Evolutionary conservation across 2,113 vertebrate genomes (phyloP), one percentile per base, ranked within the genome.

Genomic region (Corythoichthys haematopterus): DNA sequence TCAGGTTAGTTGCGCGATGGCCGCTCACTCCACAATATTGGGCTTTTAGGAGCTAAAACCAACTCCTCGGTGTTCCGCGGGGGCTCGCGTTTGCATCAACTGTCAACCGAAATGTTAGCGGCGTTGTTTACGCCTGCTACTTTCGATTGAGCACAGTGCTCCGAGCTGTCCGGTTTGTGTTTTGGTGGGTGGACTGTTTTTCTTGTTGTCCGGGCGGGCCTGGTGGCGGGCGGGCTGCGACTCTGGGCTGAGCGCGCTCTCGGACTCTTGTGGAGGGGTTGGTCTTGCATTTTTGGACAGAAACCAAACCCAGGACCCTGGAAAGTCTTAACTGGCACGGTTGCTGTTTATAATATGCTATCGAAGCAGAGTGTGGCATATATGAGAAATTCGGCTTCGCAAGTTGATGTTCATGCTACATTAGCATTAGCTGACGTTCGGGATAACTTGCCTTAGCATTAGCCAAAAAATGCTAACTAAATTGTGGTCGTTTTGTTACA

Each of bases 1-100:
- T 86, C 89, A 92, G 92, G 92, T 93, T 90, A 80, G 91, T 92
- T 79, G 65, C 85, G 89, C 91, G 89, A 90, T 91, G 90, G 92
- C 88, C 76, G 87, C 88, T 85, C 81, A 80, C 85, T 86, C 67
- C 82, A 83, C 80, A 87, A 87, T 91, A 87, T 88, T 61, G 53
- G 71, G 71, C 71, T 87, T 82, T 88, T 84, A 72, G 47, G n/a
- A 65, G 47, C 33, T 36, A 77, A 85, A 57, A 85, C 85, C 81
- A 75, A 77, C 57, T 78, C 58, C 46, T 80, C 71, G 10, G 46
- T 50, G 10, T 45, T 52, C 56, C 45, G 37, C 28, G 64, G 64
- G 65, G 36, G 55, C 36, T 38, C 20, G 20, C n/a, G 43, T 50
- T 1, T 59, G 64, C 33, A 28, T 71, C 15, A 53, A 67, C 65